Evolutionary conservation across 2,113 vertebrate genomes (phyloP).

Genomic region (Rhinoptilus africanus): DNA sequence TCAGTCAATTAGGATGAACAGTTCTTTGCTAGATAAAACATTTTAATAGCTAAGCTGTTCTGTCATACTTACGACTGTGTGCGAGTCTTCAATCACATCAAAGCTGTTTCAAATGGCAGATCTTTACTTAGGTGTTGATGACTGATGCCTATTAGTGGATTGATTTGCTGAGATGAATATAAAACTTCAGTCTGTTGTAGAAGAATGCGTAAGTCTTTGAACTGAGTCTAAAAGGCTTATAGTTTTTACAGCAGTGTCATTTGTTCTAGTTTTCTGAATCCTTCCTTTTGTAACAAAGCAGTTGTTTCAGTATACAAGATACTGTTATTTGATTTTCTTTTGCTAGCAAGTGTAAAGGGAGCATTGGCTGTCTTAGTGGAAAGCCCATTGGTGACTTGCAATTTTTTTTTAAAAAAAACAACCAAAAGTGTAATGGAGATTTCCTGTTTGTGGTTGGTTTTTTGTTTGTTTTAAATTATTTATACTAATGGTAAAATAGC

Average conservation of each 20-base stretch:
- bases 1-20: slow-evolving; percentile 22
- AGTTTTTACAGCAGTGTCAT: slow-evolving; percentile 2
- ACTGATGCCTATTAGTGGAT: slow-evolving; percentile 37
- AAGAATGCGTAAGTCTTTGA: slow-evolving; percentile 39
- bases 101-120: slow-evolving; percentile 46
- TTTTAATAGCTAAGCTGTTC: slow-evolving; percentile 37
- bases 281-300: neutral
- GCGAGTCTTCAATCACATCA: slow-evolving; percentile 45
- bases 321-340: slow-evolving; percentile 13
- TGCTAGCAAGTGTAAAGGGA: neutral
- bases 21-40: slow-evolving; percentile 49
- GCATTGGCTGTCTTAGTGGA: neutral
- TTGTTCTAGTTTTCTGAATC: slow-evolving; percentile 48
- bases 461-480: neutral
- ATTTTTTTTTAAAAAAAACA: neutral
- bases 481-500: neutral
- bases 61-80: neutral
- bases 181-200: slow-evolving; percentile 20
- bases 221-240: slow-evolving; percentile 13
- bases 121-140: slow-evolving; percentile 51
- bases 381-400: neutral
- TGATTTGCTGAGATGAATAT: slow-evolving; percentile 58
- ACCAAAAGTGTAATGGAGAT: neutral
- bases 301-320: neutral
- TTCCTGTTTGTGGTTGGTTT: neutral